A percentile compares a stretch with the other conserved stretches of the same genome.
Evolutionary conservation across 2,113 vertebrate genomes (phyloP).

Genomic region (Mesocricetus auratus): DNA sequence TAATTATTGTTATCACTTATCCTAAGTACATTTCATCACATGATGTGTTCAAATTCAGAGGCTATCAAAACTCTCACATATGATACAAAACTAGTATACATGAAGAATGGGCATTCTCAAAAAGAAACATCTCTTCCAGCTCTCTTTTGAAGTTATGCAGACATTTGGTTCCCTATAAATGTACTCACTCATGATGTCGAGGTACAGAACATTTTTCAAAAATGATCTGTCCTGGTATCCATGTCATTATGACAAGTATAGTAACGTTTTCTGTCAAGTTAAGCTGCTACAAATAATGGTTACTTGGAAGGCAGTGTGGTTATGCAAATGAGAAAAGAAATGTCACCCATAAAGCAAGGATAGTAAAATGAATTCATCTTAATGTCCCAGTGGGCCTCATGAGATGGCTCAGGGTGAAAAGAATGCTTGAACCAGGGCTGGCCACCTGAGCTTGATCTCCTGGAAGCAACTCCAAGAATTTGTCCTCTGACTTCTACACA

Average conservation of each 20-base stretch:
- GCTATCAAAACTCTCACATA: conserved; percentile 12
- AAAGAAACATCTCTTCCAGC: not conserved
- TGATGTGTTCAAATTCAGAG: not conserved
- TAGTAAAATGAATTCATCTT: not conserved
- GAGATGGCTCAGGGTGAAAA: not conserved
- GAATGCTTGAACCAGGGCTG: not conserved
- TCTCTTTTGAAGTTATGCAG: conserved; percentile 31
- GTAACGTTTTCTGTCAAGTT: conserved; percentile 5
- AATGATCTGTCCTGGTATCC: not conserved
- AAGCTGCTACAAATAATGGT: conserved; percentile 35
- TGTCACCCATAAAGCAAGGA: not conserved
- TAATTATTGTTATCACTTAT: not conserved
- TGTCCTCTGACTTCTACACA: not conserved
- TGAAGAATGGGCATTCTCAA: not conserved
- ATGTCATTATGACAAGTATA: not conserved
- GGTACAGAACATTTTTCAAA: not conserved
- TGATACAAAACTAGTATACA: conserved; percentile 26
- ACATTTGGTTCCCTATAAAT: conserved; percentile 24
- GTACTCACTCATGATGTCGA: not conserved
- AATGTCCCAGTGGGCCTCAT: not conserved
- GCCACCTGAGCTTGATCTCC: too few species aligned
- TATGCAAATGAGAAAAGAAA: not conserved
- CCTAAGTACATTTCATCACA: not conserved
- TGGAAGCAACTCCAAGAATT: not conserved
- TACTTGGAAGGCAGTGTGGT: not conserved